A percentile compares a stretch with the other conserved stretches of the same genome.
These are phyloP conservation scores for Axea sp. DNA, from an alignment of 2,888 invertebrate genomes.

Conservation along the genomic window DNA sequence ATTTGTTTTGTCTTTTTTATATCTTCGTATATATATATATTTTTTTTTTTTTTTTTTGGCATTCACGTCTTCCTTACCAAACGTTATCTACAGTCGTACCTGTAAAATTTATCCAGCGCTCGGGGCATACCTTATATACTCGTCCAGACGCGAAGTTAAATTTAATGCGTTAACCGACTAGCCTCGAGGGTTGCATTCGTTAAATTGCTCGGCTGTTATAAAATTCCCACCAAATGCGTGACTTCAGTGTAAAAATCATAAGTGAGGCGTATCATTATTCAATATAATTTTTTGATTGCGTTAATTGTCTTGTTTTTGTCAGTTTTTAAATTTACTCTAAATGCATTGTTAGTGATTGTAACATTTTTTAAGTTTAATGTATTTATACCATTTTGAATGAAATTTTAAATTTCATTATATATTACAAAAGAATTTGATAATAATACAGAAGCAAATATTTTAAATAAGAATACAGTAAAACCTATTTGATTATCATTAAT, in stretches of 20 bases:
- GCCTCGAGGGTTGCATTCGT: constrained; percentile 63
- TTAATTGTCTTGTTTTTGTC: too few species aligned
- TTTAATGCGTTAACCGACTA: constrained; percentile 64
- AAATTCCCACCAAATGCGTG: constrained; percentile 56
- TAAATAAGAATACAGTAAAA: too few species aligned
- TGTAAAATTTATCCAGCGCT: constrained; percentile 61
- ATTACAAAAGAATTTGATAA: too few species aligned
- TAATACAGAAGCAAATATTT: too few species aligned
- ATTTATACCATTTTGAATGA: too few species aligned
- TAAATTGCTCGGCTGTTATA: constrained; percentile 55
- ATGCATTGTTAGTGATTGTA: too few species aligned
- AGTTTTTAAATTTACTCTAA: too few species aligned
- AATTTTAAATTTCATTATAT: too few species aligned
- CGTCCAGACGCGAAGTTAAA: constrained; percentile 61
- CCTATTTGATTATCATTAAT: too few species aligned
- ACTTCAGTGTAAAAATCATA: constrained; percentile 35
- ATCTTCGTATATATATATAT: constrained; percentile 17
- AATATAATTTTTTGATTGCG: constrained; percentile 1
- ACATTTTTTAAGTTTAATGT: too few species aligned
- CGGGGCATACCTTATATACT: constrained; percentile 60
- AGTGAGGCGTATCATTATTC: constrained; percentile 13
- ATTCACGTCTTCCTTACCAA: constrained; percentile 43
- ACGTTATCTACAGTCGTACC: constrained; percentile 62
- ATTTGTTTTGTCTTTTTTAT: too few species aligned
- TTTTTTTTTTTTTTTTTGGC: too few species aligned